Evolutionary conservation across 2,888 invertebrate species (phyloP), one percentile per base, ranked within the genome.

Genomic region (Helobdella robusta): DNA sequence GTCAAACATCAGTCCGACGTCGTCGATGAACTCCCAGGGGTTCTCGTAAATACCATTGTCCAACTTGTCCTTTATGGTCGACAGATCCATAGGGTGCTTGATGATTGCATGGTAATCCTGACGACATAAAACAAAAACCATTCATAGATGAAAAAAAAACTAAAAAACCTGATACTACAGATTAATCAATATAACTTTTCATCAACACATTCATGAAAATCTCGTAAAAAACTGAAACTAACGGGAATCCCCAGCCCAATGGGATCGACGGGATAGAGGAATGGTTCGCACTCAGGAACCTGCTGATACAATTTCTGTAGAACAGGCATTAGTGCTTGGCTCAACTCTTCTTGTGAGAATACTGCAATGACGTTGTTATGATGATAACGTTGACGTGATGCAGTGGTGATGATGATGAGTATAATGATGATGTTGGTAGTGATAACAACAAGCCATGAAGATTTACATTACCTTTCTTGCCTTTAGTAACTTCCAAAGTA

Each of bases 1-100:
- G 76, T 98, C 97, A 77, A 99, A 97, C 98, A 99, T 99, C 71
- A 97, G 85, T 94, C 95, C 98, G 1, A 98, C 91, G 79, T 99
- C 98, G 76, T 99, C 95, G 2, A 95, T 93, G 79, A 94, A 98
- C 79, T 97, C 91, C 95, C 97, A 97, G 0, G 97, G 97, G 82
- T 97, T 94, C 67, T 86, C 86, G 80, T 97, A 99, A 76, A 90
- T 87, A 40, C 94, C 95, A 63, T 87, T 87, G 76, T 93, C 91
- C 64, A 99, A 83, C 79, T 94, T 95, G 75, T 87, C 84, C 76
- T 89, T 89, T 72, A 99, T 94, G 0, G 94, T 92, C 25, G 91
- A 89, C 74, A 99, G 82, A 81, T 99, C 98, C 87, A 99, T 99
- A 0, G 94, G 95, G 74, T 86, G 88, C 75, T 91, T 92, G 20